phyloP scores from a whole-genome alignment of 2,113 vertebrate genomes.

The Piprites chloris region DNA sequence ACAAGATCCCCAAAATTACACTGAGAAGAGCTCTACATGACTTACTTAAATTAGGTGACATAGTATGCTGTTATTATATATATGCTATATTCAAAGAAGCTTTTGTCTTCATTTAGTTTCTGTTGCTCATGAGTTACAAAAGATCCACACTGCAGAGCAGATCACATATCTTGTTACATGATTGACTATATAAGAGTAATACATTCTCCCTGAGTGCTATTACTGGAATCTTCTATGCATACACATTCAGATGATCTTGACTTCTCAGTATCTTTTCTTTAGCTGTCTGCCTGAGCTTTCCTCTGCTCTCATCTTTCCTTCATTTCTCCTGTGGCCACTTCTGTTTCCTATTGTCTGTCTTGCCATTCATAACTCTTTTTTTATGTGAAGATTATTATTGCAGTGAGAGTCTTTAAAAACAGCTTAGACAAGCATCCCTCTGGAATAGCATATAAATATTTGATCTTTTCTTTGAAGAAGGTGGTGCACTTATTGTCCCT shows the following conservation, averaged over 20 bases:
- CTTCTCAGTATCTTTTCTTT: not conserved
- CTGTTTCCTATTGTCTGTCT: not conserved
- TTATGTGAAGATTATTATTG: not conserved
- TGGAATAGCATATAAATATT: slow-evolving; percentile 9
- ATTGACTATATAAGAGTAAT: not conserved
- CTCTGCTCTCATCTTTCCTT: not conserved
- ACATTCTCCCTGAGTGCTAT: not conserved
- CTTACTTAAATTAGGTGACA: not conserved
- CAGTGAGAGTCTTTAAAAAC: slow-evolving; percentile 1
- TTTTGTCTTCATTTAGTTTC: not conserved
- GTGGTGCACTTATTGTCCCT: not conserved
- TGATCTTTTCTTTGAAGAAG: not conserved
- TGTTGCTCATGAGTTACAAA: not conserved
- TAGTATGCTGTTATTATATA: not conserved
- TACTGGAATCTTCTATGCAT: not conserved
- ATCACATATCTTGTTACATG: not conserved
- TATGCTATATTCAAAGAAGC: not conserved
- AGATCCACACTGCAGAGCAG: not conserved
- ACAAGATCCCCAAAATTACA: not conserved
- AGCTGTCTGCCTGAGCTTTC: not conserved
- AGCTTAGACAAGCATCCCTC: not conserved
- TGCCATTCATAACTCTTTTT: not conserved
- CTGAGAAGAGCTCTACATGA: not conserved
- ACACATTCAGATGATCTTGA: not conserved
- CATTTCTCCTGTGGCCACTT: not conserved